These are phyloP conservation scores for Sorex maritimensis DNA, from an alignment of 2,797 vertebrate species.

Conservation along the genomic window DNA sequence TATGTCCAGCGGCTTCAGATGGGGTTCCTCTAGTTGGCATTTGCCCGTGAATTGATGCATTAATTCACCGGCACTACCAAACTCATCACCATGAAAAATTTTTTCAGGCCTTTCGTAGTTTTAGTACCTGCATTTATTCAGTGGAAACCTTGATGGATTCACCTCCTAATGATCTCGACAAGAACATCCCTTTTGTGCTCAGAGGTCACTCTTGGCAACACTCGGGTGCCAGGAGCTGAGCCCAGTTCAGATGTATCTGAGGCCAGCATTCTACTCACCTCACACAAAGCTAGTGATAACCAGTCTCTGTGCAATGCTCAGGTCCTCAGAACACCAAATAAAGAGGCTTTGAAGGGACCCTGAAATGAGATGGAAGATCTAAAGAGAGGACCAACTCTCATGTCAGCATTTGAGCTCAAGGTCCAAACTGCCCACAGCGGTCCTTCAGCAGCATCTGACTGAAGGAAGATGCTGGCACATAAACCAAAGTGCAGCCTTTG, in stretches of 20 bases:
- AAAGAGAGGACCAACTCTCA: background rate
- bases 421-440: background rate
- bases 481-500: background rate
- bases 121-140: background rate
- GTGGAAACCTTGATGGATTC: background rate
- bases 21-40: background rate
- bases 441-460: slow-evolving; percentile 6
- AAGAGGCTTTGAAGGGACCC: background rate
- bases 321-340: background rate
- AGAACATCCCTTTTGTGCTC: background rate
- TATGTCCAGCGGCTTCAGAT: background rate
- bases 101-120: background rate
- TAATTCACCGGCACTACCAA: slow-evolving; percentile 14
- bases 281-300: background rate
- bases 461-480: background rate
- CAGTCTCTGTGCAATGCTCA: background rate
- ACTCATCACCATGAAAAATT: background rate
- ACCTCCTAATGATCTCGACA: background rate
- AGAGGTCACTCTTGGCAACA: too few species aligned
- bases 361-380: background rate
- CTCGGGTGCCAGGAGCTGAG: too few species aligned
- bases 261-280: too few species aligned
- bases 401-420: background rate
- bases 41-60: background rate
- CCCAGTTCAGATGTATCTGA: too few species aligned